Conservation (phyloP, 2,113 vertebrate genomes). For the Cheirogaleus medius region DNA sequence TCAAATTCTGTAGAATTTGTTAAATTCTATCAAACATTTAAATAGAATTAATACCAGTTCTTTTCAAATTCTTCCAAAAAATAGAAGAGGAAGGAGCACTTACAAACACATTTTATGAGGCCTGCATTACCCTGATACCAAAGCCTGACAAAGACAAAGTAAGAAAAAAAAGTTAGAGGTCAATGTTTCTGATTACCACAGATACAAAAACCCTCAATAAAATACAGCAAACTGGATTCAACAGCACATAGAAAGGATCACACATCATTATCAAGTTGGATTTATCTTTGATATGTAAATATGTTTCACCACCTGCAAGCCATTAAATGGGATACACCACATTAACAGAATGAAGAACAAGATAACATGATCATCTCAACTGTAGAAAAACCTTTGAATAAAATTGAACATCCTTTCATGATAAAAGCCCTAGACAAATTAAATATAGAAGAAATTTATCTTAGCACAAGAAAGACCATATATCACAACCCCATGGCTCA, state of each 20-base stretch:
- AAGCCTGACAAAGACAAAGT: not conserved
- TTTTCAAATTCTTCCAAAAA: not conserved
- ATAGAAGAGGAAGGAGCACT: not conserved
- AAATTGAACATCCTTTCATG: not conserved
- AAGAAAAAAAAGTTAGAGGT: not conserved
- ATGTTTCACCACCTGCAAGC: not conserved
- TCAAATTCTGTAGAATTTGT: too few species aligned
- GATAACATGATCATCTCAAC: not conserved
- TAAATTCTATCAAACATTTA: not conserved
- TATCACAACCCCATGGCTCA: not conserved
- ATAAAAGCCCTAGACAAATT: not conserved
- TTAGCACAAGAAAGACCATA: not conserved
- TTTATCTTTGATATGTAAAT: not conserved
- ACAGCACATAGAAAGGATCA: not conserved
- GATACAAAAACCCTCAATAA: too few species aligned
- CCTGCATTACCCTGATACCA: not conserved
- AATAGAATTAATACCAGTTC: not conserved
- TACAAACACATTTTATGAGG: not conserved
- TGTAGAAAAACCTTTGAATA: not conserved
- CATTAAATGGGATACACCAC: not conserved
- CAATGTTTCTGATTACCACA: too few species aligned
- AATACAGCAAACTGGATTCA: not conserved
- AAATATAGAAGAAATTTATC: not conserved
- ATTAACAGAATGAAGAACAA: not conserved
- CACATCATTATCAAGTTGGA: not conserved